Evolutionary conservation across 1,140 invertebrate genomes (phyloP).

Genomic region (Heliconius hewitsoni): DNA sequence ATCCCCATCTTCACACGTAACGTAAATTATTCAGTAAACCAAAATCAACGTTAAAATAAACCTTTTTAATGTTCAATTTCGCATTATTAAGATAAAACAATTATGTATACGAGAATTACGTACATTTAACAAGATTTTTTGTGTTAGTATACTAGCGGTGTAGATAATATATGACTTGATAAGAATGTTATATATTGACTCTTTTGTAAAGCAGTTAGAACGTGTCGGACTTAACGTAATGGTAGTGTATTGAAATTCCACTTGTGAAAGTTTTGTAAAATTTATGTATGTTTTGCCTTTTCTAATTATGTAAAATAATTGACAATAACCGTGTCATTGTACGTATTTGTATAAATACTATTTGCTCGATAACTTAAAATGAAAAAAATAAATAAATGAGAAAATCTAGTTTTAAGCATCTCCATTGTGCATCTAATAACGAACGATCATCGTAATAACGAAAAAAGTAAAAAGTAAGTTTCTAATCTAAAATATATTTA

Average conservation of each 20-base stretch:
- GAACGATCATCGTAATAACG: too few species aligned
- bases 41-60: background rate
- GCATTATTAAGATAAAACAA: background rate
- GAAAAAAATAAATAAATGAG: too few species aligned
- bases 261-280: too few species aligned
- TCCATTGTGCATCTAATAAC: too few species aligned
- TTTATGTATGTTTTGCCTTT: too few species aligned
- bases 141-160: background rate
- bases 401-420: too few species aligned
- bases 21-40: background rate
- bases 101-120: background rate
- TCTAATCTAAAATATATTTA: too few species aligned
- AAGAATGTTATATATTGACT: background rate
- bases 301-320: too few species aligned
- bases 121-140: background rate
- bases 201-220: background rate
- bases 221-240: background rate
- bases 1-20: background rate
- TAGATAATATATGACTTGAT: background rate
- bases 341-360: too few species aligned
- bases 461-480: too few species aligned
- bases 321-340: too few species aligned
- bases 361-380: too few species aligned
- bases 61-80: background rate
- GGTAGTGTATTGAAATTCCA: background rate